phyloP scores from a whole-genome alignment of 1,140 invertebrate genomes.

The Anadara kagoshimensis region DNA sequence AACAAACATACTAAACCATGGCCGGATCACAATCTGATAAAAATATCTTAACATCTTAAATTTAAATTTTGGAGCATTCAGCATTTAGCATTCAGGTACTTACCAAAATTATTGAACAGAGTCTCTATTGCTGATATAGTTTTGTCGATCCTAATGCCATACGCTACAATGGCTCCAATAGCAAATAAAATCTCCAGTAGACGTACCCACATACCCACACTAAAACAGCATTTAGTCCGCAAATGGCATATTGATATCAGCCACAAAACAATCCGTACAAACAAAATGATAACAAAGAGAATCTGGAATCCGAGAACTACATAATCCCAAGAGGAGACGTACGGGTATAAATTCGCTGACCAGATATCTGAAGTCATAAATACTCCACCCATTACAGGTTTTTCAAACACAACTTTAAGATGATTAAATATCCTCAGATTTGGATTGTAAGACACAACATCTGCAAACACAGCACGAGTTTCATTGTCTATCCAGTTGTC shows the following conservation, averaged over 20 bases:
- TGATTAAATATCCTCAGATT: conserved; percentile 70
- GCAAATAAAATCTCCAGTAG: conserved; percentile 7
- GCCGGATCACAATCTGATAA: too few relatives aligned
- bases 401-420: conserved; percentile 65
- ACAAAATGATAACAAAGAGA: conserved; percentile 5
- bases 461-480: conserved; percentile 75
- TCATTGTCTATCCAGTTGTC: conserved; percentile 74
- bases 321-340: conserved; percentile 16
- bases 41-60: too few relatives aligned
- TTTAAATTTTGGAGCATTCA: too few relatives aligned
- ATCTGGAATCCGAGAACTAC: conserved; percentile 13
- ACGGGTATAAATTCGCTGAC: conserved; percentile 32
- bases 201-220: not conserved
- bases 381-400: conserved; percentile 70
- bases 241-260: not conserved
- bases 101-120: conserved; percentile 7
- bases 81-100: too few relatives aligned
- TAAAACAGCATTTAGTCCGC: not conserved
- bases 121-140: conserved; percentile 2
- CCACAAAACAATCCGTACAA: conserved; percentile 2
- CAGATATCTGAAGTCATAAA: not conserved
- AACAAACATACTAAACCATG: too few relatives aligned
- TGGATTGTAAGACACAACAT: conserved; percentile 76
- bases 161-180: conserved; percentile 2
- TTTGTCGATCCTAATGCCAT: not conserved